A percentile compares a stretch with the other conserved stretches of the same genome.
Evolutionary conservation across 1,140 invertebrate species (phyloP).

Genomic region (Chlorops oryzae): DNA sequence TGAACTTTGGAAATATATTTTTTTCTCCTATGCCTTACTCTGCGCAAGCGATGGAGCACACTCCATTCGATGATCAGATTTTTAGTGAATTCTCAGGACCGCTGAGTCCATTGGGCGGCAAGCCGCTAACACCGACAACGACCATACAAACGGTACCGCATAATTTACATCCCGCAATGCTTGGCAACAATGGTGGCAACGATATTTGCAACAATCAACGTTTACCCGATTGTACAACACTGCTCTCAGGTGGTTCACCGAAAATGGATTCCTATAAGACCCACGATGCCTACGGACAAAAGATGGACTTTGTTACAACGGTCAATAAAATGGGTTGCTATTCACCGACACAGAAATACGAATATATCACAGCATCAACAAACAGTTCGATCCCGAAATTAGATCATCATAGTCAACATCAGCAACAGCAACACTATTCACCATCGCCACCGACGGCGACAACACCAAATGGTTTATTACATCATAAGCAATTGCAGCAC

Average conservation of each 20-base stretch:
- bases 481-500: slow-evolving; percentile 25
- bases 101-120: slow-evolving; percentile 40
- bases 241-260: slow-evolving; percentile 38
- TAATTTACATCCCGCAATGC: slow-evolving; percentile 56
- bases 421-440: slow-evolving; percentile 36
- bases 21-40: neutral
- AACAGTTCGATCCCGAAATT: slow-evolving; percentile 24
- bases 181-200: slow-evolving; percentile 47
- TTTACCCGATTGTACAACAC: slow-evolving; percentile 43
- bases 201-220: slow-evolving; percentile 37
- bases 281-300: slow-evolving; percentile 31
- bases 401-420: slow-evolving; percentile 26
- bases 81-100: slow-evolving; percentile 60
- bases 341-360: slow-evolving; percentile 44
- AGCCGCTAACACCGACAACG: slow-evolving; percentile 44
- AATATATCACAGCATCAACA: slow-evolving; percentile 31
- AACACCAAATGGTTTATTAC: slow-evolving; percentile 30
- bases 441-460: slow-evolving; percentile 25
- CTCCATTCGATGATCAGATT: slow-evolving; percentile 67
- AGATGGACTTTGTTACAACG: slow-evolving; percentile 30
- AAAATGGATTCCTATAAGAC: slow-evolving; percentile 26
- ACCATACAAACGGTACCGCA: slow-evolving; percentile 22
- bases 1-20: neutral
- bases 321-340: slow-evolving; percentile 43
- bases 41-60: slow-evolving; percentile 58